A percentile compares a stretch with the other conserved stretches of the same genome.
Conservation (phyloP, 2,113 vertebrate species). For the Gorsachius goisagi region DNA sequence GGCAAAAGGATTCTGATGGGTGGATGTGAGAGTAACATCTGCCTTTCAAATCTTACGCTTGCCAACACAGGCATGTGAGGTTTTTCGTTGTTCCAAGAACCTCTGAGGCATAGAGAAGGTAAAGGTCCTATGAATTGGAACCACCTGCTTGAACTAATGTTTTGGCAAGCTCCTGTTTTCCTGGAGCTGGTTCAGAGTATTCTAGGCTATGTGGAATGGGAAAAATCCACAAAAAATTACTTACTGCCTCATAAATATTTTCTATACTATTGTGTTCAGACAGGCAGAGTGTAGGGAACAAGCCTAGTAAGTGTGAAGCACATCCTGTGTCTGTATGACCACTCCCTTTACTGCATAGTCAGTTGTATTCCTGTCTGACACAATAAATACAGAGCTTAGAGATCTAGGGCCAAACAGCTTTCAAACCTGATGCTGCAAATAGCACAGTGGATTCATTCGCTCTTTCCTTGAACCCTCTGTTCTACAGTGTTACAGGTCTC, state of each 20-base stretch:
- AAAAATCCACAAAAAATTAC: conserved; percentile 16
- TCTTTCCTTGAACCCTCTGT: not conserved
- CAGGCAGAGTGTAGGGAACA: not conserved
- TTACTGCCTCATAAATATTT: not conserved
- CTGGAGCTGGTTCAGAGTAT: conserved; percentile 14
- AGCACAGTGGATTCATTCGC: not conserved
- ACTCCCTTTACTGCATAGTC: not conserved
- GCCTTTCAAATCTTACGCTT: not conserved
- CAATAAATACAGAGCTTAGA: not conserved
- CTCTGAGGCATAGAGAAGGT: conserved; percentile 35
- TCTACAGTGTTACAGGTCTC: not conserved
- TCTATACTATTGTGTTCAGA: not conserved
- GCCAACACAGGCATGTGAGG: not conserved
- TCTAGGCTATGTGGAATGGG: not conserved
- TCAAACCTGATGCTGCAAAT: not conserved
- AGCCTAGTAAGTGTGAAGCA: not conserved
- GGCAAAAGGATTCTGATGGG: conserved; percentile 23
- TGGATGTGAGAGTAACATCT: conserved; percentile 59
- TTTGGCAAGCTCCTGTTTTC: conserved; percentile 40
- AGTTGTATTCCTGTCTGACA: not conserved
- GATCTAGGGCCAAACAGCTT: not conserved
- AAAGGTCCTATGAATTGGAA: conserved; percentile 53
- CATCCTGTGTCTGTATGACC: not conserved
- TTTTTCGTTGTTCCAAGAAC: conserved; percentile 43
- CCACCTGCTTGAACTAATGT: conserved; percentile 45